A percentile compares a stretch with the other conserved stretches of the same genome.
These are phyloP conservation scores for Leptogaster cylindrica DNA, from an alignment of 2,888 invertebrate genomes.

Conservation along the genomic window DNA sequence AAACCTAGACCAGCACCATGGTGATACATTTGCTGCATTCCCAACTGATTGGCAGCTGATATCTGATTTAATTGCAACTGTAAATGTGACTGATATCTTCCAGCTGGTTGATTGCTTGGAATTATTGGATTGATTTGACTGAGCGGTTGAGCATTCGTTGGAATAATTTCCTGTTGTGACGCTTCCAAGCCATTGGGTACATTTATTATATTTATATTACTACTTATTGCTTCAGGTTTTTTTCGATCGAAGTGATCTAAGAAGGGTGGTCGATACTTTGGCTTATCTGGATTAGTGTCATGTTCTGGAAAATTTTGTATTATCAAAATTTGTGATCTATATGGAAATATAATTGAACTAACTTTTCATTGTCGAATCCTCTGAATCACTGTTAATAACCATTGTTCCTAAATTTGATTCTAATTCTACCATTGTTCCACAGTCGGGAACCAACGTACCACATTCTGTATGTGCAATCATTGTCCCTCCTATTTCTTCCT, in stretches of 20 bases:
- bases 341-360: conserved; percentile 45
- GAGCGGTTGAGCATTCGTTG: conserved; percentile 51
- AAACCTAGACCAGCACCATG: conserved; percentile 55
- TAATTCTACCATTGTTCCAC: conserved; percentile 69
- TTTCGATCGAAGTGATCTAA: conserved; percentile 96
- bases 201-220: conserved; percentile 48
- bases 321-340: not conserved
- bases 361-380: conserved; percentile 93
- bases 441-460: conserved; percentile 71
- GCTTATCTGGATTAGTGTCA: conserved; percentile 85
- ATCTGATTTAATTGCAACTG: conserved; percentile 70
- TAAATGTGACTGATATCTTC: conserved; percentile 66
- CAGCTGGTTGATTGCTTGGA: conserved; percentile 51
- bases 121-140: conserved; percentile 50
- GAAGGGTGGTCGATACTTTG: conserved; percentile 90
- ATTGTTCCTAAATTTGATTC: conserved; percentile 91
- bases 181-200: conserved; percentile 14
- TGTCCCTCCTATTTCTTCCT: conserved; percentile 64
- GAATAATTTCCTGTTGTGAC: conserved; percentile 53
- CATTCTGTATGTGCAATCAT: conserved; percentile 65
- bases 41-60: conserved; percentile 62
- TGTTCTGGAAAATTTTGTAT: conserved; percentile 69
- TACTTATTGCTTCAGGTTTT: conserved; percentile 69
- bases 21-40: conserved; percentile 54
- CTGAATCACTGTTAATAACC: conserved; percentile 91